phyloP scores from a whole-genome alignment of 2,888 invertebrate genomes.

The Tigriopus californicus region DNA sequence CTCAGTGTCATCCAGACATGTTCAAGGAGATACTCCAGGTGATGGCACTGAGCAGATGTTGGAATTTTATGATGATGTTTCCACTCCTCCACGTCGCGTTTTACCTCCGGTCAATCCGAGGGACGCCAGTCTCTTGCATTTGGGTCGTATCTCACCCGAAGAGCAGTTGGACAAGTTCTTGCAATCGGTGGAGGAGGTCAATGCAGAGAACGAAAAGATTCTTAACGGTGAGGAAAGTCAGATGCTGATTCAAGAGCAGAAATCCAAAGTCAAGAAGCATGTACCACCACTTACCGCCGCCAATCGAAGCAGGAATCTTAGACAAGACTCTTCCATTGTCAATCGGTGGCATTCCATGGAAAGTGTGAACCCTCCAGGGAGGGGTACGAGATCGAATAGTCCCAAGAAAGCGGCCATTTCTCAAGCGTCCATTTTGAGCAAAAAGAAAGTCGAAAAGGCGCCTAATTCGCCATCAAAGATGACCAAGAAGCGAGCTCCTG shows the following conservation, averaged over 20 bases:
- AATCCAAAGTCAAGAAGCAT: background rate
- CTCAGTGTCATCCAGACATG: too few relatives aligned
- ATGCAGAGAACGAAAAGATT: background rate
- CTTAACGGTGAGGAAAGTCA: background rate
- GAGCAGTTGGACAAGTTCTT: conserved; percentile 2
- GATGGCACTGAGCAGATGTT: too few relatives aligned
- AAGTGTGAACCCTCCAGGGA: background rate
- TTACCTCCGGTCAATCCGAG: background rate
- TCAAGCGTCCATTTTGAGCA: too few relatives aligned
- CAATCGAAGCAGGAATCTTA: background rate
- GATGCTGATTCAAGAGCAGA: background rate
- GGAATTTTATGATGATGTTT: too few relatives aligned
- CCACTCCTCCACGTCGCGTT: too few relatives aligned
- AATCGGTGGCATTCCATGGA: background rate
- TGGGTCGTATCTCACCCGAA: conserved; percentile 18
- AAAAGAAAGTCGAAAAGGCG: too few relatives aligned
- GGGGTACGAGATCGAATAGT: too few relatives aligned
- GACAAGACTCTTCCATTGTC: background rate
- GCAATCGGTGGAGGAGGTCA: conserved; percentile 1
- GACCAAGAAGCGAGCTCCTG: background rate
- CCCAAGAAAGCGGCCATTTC: too few relatives aligned
- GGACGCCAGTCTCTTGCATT: conserved; percentile 10
- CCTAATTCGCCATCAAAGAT: background rate
- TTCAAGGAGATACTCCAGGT: too few relatives aligned
- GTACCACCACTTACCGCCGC: background rate